phyloP scores from a whole-genome alignment of 2,797 vertebrate genomes.

The Scyliorhinus canicula region DNA sequence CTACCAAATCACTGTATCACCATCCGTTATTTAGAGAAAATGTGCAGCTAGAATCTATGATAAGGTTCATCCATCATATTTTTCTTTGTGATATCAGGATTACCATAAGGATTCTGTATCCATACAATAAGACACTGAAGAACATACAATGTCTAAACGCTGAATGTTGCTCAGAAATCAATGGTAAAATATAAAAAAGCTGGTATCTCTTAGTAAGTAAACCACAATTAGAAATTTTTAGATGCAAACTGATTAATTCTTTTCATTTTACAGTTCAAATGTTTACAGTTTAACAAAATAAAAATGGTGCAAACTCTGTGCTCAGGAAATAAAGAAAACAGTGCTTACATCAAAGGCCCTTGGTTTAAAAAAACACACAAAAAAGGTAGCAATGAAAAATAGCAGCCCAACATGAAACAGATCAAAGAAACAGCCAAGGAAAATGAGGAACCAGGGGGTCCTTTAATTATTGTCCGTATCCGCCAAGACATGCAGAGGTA shows the following conservation, averaged over 20 bases:
- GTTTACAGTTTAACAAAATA: slow-evolving; percentile 2
- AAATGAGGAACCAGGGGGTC: slow-evolving; percentile 82
- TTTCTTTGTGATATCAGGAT: neutral
- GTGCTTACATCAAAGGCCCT: slow-evolving; percentile 77
- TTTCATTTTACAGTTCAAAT: slow-evolving; percentile 14
- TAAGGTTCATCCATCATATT: slow-evolving; percentile 26
- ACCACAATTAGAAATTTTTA: neutral
- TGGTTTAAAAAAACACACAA: slow-evolving; percentile 53
- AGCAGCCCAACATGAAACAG: slow-evolving; percentile 76
- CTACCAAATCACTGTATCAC: slow-evolving; percentile 3
- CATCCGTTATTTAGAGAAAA: neutral
- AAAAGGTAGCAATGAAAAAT: slow-evolving; percentile 64
- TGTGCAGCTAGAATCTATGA: neutral
- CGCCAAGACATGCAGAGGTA: slow-evolving; percentile 70
- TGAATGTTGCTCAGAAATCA: neutral
- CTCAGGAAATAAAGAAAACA: slow-evolving; percentile 81
- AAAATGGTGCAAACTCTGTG: neutral
- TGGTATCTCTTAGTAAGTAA: neutral
- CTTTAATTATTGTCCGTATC: slow-evolving; percentile 90
- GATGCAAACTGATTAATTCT: neutral
- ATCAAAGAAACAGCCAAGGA: slow-evolving; percentile 81
- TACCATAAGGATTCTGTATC: neutral
- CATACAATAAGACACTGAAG: neutral
- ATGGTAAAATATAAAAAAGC: neutral
- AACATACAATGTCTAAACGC: neutral